Base-by-base conservation (phyloP, 2,888 invertebrate species). In the Kryphioiulus occultus region DNA sequence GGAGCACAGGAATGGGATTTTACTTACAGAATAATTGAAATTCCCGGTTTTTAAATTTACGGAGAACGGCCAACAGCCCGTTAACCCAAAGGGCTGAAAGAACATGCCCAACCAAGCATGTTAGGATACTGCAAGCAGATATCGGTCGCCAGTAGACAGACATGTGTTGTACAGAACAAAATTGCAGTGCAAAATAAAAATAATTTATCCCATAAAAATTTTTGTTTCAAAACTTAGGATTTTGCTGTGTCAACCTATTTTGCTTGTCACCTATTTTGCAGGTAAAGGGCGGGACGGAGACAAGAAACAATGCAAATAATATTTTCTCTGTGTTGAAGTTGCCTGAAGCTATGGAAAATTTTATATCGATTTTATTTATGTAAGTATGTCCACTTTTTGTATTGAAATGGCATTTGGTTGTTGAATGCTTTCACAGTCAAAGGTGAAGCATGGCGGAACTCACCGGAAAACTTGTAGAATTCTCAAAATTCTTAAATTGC, bases 1-100 rank as follows among this genome's bases (percentile, higher is more conserved):
- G 47, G 44, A 85, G 42, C 44, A 87, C 53, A 15, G 87, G 82
- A n/a, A 87, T 87, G 87, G 82, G 87, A 39, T 87, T 87, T 82
- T 78, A 87, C 42, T 32, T 86, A 30, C 86, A 86, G 22, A 86
- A 86, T 86, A 86, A 86, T 68, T 44, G 59, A n/a, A 39, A 39
- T 39, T 5, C 39, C 9, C 5, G 3, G 19, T 59, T 59, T 59
- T 59, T 59, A n/a, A 59, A 59, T 59, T 59, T 59, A 59, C 59
- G 5, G 15, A 59, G n/a, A 19, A 3, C 3, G 7, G n/a, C 59
- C n/a, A 3, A 19, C 22, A 15, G n/a, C 59, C 2, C 59, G 9
- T 19, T 19, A 5, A n/a, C n/a, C n/a, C n/a, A n/a, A n/a, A 59
- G 59, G 5, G n/a, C 59, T 15, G 15, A 4, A 3, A 59, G 22